phyloP scores from a whole-genome alignment of 53 echinoderm and acorn worm species.

The Holothuria scabra region DNA sequence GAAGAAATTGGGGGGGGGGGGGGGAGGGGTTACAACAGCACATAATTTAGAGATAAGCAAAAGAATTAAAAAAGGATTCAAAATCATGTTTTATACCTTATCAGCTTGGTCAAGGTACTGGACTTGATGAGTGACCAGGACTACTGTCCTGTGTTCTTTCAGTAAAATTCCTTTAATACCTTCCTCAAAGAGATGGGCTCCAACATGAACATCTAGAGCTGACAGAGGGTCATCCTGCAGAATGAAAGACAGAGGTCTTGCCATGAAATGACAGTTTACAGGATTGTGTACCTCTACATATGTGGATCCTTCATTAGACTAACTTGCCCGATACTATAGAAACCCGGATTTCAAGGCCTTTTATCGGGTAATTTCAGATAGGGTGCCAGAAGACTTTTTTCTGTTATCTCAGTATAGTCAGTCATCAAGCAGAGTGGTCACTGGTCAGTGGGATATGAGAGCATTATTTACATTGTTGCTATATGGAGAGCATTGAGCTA shows the following conservation, averaged over 20 bases:
- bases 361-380: no score
- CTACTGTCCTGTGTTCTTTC: constrained; percentile 68
- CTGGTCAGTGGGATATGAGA: no score
- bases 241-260: neutral
- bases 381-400: no score
- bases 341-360: no score
- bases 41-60: no score
- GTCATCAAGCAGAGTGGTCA: no score
- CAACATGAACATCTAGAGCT: constrained; percentile 90
- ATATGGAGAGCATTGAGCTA: no score
- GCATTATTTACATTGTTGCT: no score
- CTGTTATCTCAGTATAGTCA: no score
- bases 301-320: neutral
- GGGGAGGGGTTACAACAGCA: no score
- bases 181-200: constrained; percentile 77
- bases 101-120: constrained; percentile 85
- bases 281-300: neutral
- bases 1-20: no score
- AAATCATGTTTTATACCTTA: constrained; percentile 20
- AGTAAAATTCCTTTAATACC: constrained; percentile 77
- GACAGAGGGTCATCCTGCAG: constrained; percentile 88
- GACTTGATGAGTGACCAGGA: constrained; percentile 86
- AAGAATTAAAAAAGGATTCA: no score
- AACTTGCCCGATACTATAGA: neutral
- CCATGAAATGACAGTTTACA: neutral